A percentile compares a stretch with the other conserved stretches of the same genome.
Conservation (phyloP, 2,113 vertebrate species). For the Coptodon rendalli region DNA sequence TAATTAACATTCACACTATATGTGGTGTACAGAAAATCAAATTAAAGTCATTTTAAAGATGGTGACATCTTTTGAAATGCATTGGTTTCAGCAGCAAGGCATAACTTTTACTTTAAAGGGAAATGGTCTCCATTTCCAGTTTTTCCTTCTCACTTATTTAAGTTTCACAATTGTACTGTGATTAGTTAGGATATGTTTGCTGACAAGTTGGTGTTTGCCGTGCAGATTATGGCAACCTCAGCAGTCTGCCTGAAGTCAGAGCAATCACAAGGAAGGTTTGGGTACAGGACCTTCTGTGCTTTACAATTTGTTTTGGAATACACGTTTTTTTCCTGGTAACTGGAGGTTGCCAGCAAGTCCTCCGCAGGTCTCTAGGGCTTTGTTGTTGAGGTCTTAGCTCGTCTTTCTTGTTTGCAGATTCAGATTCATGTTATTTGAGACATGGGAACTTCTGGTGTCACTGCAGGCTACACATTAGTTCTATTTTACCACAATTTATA, state of each 20-base stretch:
- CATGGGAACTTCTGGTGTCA: background rate
- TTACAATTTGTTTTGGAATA: background rate
- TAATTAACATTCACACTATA: background rate
- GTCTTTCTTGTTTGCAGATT: background rate
- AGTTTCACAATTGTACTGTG: background rate
- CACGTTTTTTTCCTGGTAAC: background rate
- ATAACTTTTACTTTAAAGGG: background rate
- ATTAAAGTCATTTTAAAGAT: background rate
- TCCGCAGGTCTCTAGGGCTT: background rate
- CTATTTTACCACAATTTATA: background rate
- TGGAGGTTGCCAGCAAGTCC: background rate
- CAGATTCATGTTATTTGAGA: background rate
- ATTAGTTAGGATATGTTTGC: background rate
- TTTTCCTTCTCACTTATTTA: background rate
- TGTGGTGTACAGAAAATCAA: background rate
- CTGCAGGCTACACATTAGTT: background rate
- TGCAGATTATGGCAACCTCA: background rate
- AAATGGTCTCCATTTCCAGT: background rate
- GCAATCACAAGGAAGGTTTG: background rate
- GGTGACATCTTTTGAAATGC: background rate
- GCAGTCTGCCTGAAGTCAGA: background rate
- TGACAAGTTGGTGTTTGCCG: background rate
- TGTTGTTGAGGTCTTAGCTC: background rate
- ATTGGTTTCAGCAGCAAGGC: background rate
- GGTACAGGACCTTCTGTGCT: background rate